Evolutionary conservation across 1,140 invertebrate species (phyloP).

Genomic region (Stenopsyche tienmushanensis): DNA sequence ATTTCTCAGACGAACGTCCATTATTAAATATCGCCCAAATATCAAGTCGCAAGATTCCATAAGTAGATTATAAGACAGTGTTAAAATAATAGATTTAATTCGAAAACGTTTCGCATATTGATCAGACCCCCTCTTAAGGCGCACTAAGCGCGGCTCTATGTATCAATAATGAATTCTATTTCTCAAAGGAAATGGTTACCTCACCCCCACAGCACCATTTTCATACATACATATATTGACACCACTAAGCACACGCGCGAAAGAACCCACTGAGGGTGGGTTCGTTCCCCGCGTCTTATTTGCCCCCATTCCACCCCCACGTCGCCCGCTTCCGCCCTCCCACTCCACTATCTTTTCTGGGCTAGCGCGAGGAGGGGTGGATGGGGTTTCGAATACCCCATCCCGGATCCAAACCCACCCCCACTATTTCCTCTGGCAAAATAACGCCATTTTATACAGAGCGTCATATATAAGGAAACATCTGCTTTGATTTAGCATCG

Average conservation of each 20-base stretch:
- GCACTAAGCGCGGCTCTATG: constrained; percentile 26
- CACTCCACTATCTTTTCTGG: constrained; percentile 8
- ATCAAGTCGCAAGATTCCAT: no score
- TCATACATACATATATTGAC: constrained; percentile 25
- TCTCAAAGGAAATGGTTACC: constrained; percentile 39
- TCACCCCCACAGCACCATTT: not conserved
- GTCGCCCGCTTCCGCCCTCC: not conserved
- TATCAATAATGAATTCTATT: constrained; percentile 37
- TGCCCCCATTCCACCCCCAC: constrained; percentile 19
- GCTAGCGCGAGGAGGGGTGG: constrained; percentile 4
- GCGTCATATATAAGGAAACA: constrained; percentile 22
- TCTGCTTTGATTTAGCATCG: constrained; percentile 27
- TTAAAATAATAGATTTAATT: constrained; percentile 16
- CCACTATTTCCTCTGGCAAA: constrained; percentile 27
- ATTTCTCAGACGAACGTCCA: no score
- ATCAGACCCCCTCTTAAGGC: constrained; percentile 8
- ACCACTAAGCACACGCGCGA: constrained; percentile 37
- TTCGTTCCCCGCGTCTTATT: constrained; percentile 38
- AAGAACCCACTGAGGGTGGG: constrained; percentile 33
- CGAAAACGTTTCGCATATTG: constrained; percentile 27
- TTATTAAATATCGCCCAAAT: no score
- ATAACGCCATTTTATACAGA: constrained; percentile 29
- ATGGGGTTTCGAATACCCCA: constrained; percentile 13
- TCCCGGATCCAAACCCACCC: constrained; percentile 8
- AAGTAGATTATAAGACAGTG: no score